Evolutionary conservation across 2,797 vertebrate species (phyloP).

Genomic region (Chaenodraco wilsoni): DNA sequence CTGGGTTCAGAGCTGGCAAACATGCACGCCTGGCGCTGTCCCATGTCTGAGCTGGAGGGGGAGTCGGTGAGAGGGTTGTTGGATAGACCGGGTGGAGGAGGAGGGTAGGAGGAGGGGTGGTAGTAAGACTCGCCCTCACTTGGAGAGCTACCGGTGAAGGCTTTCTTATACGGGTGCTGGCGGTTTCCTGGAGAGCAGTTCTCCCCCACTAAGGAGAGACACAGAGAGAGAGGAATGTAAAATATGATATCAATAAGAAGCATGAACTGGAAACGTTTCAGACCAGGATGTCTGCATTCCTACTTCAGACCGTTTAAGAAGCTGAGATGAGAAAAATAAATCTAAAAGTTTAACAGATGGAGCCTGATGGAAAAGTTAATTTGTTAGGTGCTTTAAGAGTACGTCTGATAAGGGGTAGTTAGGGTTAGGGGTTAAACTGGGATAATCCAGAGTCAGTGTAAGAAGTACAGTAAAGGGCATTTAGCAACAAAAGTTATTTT

Average conservation of each 20-base stretch:
- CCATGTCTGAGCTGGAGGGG: constrained; percentile 90
- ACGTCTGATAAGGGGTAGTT: no score
- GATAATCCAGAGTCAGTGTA: no score
- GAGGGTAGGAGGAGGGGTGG: constrained; percentile 85
- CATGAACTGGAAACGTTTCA: constrained; percentile 8
- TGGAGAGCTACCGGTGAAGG: constrained; percentile 89
- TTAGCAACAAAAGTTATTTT: no score
- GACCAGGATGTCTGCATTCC: not conserved
- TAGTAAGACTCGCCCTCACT: constrained; percentile 90
- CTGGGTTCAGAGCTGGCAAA: constrained; percentile 89
- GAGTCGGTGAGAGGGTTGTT: constrained; percentile 74
- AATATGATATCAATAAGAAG: constrained; percentile 6
- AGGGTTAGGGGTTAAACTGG: no score
- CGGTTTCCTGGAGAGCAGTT: constrained; percentile 86
- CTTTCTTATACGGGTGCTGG: constrained; percentile 90
- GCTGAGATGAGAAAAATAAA: no score
- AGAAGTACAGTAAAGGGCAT: no score
- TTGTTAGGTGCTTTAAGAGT: constrained; percentile 4
- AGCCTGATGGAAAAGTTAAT: not conserved
- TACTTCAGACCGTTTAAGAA: constrained; percentile 15
- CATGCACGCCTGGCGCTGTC: constrained; percentile 96
- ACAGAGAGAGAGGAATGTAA: constrained; percentile 52
- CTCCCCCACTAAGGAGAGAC: constrained; percentile 81
- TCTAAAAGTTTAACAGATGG: constrained; percentile 11
- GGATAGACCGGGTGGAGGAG: constrained; percentile 82